Evolutionary conservation across 2,888 invertebrate species (phyloP).

Genomic region (Eristalis tenax): DNA sequence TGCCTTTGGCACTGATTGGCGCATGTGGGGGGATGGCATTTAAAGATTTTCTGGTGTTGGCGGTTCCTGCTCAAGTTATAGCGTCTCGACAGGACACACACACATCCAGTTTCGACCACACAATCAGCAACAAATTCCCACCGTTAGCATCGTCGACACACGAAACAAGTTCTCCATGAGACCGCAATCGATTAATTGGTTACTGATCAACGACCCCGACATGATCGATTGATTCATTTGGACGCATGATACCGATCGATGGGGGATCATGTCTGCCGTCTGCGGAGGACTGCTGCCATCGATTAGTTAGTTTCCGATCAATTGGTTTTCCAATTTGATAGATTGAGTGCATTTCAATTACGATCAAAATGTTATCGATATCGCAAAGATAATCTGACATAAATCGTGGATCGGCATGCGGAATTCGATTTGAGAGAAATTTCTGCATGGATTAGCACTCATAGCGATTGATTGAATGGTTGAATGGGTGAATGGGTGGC

Average conservation of each 20-base stretch:
- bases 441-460: background rate
- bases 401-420: background rate
- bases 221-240: background rate
- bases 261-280: background rate
- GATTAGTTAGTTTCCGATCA: background rate
- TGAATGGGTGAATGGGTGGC: background rate
- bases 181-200: background rate
- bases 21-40: too few relatives aligned
- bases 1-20: too few relatives aligned
- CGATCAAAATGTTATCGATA: background rate
- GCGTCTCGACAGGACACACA: background rate
- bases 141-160: too few relatives aligned
- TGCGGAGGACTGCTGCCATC: background rate
- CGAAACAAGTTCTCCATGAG: background rate
- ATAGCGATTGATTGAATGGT: background rate
- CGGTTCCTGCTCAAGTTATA: background rate
- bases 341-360: background rate
- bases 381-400: background rate
- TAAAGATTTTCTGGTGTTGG: too few relatives aligned
- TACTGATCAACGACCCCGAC: background rate
- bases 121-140: background rate
- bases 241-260: background rate
- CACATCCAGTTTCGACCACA: background rate
- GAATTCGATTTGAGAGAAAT: background rate
- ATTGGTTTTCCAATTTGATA: background rate